Conservation (phyloP, 2,888 invertebrate genomes). For the Harmothoe impar region DNA sequence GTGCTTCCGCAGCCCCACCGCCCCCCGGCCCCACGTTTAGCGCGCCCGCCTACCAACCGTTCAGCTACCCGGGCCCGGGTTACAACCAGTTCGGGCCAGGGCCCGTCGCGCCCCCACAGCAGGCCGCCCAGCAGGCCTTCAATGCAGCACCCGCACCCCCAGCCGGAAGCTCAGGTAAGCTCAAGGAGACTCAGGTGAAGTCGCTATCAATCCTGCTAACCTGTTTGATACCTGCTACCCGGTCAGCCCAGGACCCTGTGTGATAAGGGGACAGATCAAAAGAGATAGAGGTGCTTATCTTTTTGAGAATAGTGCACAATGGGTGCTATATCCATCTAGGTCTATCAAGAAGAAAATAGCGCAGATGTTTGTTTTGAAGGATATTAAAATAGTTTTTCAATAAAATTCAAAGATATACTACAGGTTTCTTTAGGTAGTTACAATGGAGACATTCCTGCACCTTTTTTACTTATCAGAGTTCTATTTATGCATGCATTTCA, state of each 20-base stretch:
- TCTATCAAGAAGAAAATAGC: no score
- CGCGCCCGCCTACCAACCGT: constrained; percentile 76
- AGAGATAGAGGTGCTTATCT: no score
- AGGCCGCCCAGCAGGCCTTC: constrained; percentile 50
- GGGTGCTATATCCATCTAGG: no score
- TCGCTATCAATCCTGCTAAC: not conserved
- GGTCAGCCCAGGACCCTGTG: not conserved
- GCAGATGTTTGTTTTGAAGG: no score
- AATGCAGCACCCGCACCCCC: constrained; percentile 61
- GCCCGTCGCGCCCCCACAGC: constrained; percentile 44
- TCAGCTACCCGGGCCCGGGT: constrained; percentile 70
- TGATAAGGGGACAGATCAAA: no score
- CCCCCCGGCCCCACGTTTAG: constrained; percentile 70
- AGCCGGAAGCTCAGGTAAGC: constrained; percentile 45
- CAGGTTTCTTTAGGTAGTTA: no score
- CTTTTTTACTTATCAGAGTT: no score
- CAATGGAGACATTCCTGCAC: no score
- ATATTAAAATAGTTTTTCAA: no score
- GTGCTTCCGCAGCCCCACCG: constrained; percentile 71
- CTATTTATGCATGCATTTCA: no score
- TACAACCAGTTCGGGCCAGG: constrained; percentile 69
- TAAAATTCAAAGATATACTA: no score
- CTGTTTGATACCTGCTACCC: not conserved
- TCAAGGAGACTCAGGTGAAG: not conserved
- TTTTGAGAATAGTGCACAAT: no score